Evolutionary conservation across 1,140 invertebrate species (phyloP), one percentile per base, ranked within the genome.

Genomic region (Sarcophaga bullata): DNA sequence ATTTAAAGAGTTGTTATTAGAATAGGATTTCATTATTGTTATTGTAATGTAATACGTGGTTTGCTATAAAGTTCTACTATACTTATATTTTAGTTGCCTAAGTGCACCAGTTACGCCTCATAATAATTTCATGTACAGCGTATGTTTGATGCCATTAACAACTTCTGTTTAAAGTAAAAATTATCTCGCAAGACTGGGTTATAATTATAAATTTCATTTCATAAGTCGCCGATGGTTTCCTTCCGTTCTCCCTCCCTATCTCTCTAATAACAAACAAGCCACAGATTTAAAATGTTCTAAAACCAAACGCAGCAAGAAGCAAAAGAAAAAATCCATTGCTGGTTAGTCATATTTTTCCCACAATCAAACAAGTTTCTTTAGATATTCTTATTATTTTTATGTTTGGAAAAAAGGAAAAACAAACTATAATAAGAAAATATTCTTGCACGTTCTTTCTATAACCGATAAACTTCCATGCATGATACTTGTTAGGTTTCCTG

Each of bases 401-500:
- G 48, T 1, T 78, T 78, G 2, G 0, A 50, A 17, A 37, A 37
- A 37, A 37, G 4, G 25, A 37, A 4, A 37, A 37, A 37, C 1
- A 37, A 37, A 37, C n/a, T n/a, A 37, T 37, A 37, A 37, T 37
- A 37, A 37, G 25, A 37, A 37, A 37, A 37, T 37, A 37, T 68
- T 68, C 11, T 68, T 68, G 19, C 10, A 17, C 62, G 19, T 68
- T 58, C 54, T 58, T 58, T 68, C 4, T n/a, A n/a, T 25, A 68
- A 37, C 25, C 62, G 62, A 68, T 68, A 68, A 68, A 68, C 62
- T 68, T 8, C n/a, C 62, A 68, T 68, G 19, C 62, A 78, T 78
- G 75, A 78, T 78, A 78, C 75, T 78, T 78, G 75, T 78, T 78
- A 78, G 75, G 75, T 78, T 78, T 78, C 75, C 75, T 78, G n/a